Conservation (phyloP, 2,797 vertebrate genomes). For the Ceyx erithaca region DNA sequence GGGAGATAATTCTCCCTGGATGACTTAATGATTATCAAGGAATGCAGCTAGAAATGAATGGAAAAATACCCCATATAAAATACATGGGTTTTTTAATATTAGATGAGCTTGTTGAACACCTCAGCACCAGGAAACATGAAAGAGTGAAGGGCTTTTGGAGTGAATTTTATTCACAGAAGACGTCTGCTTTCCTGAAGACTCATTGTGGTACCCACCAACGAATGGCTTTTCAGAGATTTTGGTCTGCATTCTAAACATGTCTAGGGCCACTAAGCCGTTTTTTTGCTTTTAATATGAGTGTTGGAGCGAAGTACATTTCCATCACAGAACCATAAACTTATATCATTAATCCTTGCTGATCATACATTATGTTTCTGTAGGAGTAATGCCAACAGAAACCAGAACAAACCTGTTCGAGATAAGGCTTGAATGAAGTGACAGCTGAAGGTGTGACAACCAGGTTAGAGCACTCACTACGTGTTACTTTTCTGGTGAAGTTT, state of each 20-base stretch:
- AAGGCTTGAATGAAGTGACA: background rate
- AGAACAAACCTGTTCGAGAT: background rate
- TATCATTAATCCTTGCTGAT: background rate
- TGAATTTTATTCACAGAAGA: background rate
- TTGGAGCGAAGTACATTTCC: background rate
- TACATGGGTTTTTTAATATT: accelerated
- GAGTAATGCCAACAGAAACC: background rate
- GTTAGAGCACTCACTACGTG: background rate
- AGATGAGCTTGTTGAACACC: background rate
- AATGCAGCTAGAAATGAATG: background rate
- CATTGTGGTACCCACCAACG: accelerated
- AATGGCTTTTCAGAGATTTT: background rate
- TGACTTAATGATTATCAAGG: background rate
- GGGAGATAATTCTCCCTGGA: background rate
- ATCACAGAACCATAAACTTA: background rate
- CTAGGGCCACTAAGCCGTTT: background rate
- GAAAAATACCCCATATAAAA: background rate
- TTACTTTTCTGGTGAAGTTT: background rate
- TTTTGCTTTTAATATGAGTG: background rate
- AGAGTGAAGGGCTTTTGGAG: background rate
- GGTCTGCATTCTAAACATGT: background rate
- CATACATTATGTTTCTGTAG: background rate
- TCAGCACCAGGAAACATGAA: background rate
- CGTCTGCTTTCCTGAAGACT: background rate
- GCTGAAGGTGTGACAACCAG: background rate